Evolutionary conservation across 2,113 vertebrate genomes (phyloP), one percentile per base, ranked within the genome.

Genomic region (Tychaedon coryphoeus): DNA sequence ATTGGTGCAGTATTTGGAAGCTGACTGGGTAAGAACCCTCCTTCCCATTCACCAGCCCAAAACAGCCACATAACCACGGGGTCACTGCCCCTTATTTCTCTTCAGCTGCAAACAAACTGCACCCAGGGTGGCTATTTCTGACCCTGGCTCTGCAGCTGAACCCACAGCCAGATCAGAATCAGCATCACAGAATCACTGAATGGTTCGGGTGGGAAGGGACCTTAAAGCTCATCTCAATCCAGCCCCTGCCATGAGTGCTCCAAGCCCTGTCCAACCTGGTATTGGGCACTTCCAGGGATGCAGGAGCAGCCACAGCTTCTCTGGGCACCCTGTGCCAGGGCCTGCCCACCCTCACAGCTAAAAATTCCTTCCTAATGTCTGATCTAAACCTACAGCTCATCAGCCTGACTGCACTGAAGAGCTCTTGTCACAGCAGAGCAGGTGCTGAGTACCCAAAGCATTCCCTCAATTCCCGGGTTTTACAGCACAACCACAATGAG

Each of bases 1-100:
- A 23, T 19, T 3, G 28, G 64, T 33, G 92, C 88, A 92, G 75
- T 12, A 64, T 88, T 95, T 93, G 92, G 90, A 86, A 88, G 75
- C 43, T 93, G 93, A 92, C 90, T 60, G 34, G 43, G 60, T 93
- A 69, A 42, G 73, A 87, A 33, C 10, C 10, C 62, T 69, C 66
- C 5, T 53, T 42, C 79, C 81, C 96, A 95, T 92, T 95, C 93
- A 95, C 48, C 87, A 86, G n/a, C 75, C 64, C 6, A 13, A 64
- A 92, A 79, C 29, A 88, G 78, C 17, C 91, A 53, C 78, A 73
- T 1, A 79, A 56, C 38, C 57, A 5, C 14, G 28, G 56, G 3
- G 61, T 70, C 91, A 83, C 61, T 54, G 77, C 34, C 84, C 66
- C 82, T 36, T 1, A 6, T 16, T 77, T 43, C 85, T 64, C 64